These are phyloP conservation scores for Drosophila subsilvestris DNA, from an alignment of 2,888 invertebrate species.

Conservation along the genomic window DNA sequence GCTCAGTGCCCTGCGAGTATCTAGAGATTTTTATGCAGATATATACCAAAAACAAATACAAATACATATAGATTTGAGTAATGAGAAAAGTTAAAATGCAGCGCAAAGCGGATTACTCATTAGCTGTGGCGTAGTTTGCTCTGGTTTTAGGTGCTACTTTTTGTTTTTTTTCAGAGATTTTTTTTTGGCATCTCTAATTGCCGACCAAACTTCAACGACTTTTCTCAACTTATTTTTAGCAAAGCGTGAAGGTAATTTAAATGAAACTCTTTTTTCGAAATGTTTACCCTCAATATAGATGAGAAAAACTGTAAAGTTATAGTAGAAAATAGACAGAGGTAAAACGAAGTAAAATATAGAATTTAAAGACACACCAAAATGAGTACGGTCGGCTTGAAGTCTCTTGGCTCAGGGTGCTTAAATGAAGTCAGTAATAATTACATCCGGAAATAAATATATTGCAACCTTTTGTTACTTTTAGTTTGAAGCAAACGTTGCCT, in stretches of 20 bases:
- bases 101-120: conserved; percentile 48
- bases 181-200: conserved; percentile 20
- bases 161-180: background rate
- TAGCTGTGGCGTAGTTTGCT: conserved; percentile 24
- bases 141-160: conserved; percentile 4
- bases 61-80: conserved; percentile 35
- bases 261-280: background rate
- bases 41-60: background rate
- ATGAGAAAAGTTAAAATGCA: conserved; percentile 42
- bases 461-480: background rate
- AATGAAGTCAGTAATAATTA: background rate
- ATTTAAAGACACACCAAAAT: background rate
- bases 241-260: background rate
- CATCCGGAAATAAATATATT: background rate
- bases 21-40: conserved; percentile 30
- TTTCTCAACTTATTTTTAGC: background rate
- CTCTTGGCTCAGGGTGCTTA: no score
- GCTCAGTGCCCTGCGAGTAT: background rate
- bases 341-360: background rate
- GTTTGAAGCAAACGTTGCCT: background rate
- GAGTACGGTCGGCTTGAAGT: background rate
- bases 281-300: no score
- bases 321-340: no score
- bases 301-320: background rate
- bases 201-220: background rate